Percentiles rank a stretch among this genome's conserved stretches.
Evolutionary conservation across 2,888 invertebrate species (phyloP).

Genomic region (Xylocampa areola): DNA sequence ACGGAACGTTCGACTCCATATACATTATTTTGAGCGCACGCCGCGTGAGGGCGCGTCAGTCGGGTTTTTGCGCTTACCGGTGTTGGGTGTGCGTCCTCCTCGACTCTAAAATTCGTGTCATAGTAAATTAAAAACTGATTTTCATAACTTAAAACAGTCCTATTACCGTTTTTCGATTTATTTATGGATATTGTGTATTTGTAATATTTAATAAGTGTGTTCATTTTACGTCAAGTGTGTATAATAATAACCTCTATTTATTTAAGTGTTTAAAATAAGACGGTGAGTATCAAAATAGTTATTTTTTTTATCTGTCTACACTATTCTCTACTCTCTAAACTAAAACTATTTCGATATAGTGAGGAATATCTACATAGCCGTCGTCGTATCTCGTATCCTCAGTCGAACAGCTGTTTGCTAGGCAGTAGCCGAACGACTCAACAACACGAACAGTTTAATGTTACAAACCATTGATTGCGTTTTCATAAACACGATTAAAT

Average conservation of each 20-base stretch:
- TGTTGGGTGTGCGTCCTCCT: conserved; percentile 76
- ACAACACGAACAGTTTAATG: conserved; percentile 18
- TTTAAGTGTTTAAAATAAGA: conserved; percentile 70
- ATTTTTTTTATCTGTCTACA: conserved; percentile 51
- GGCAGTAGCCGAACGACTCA: conserved; percentile 28
- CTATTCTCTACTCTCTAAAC: conserved; percentile 37
- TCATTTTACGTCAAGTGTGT: conserved; percentile 71
- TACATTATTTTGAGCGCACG: conserved; percentile 72
- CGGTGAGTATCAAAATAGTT: conserved; percentile 74
- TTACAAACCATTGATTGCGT: conserved; percentile 35
- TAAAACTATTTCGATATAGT: conserved; percentile 27
- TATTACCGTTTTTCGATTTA: conserved; percentile 56
- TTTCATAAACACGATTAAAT: conserved; percentile 3
- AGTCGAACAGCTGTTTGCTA: conserved; percentile 60
- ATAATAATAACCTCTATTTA: conserved; percentile 62
- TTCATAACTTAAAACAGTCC: conserved; percentile 68
- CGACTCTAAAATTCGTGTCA: conserved; percentile 81
- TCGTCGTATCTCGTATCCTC: too few species aligned
- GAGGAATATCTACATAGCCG: conserved; percentile 18
- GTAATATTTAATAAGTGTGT: conserved; percentile 69
- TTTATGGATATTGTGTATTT: conserved; percentile 63
- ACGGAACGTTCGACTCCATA: conserved; percentile 68
- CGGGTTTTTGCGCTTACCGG: conserved; percentile 87
- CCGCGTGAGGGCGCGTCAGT: conserved; percentile 80
- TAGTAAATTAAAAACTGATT: conserved; percentile 69